These are phyloP conservation scores for Tenrec ecaudatus DNA, from an alignment of 2,113 vertebrate genomes.

Conservation along the genomic window DNA sequence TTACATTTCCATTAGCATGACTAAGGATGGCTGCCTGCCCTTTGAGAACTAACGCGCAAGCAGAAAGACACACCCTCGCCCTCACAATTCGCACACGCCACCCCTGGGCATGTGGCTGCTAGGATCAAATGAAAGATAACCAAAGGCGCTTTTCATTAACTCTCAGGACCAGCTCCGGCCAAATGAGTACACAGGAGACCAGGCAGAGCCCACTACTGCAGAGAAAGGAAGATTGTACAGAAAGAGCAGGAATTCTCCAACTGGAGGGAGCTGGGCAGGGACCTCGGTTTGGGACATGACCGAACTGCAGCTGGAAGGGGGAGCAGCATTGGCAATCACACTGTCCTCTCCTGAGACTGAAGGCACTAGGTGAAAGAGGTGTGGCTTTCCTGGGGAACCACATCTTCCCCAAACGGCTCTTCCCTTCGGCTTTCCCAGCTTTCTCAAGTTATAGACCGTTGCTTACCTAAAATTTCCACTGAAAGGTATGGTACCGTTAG, in stretches of 20 bases:
- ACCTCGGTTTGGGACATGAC: not conserved
- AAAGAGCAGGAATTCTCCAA: not conserved
- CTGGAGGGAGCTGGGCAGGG: not conserved
- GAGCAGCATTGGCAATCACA: not conserved
- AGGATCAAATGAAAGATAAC: slow-evolving; percentile 66
- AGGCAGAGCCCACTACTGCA: not conserved
- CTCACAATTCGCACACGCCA: slow-evolving; percentile 56
- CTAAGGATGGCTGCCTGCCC: slow-evolving; percentile 59
- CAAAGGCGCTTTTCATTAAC: slow-evolving; percentile 70
- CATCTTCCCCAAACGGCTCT: not conserved
- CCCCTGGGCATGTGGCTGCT: slow-evolving; percentile 48
- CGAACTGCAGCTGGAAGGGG: not conserved
- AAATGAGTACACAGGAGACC: slow-evolving; percentile 13
- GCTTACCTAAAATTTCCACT: not conserved
- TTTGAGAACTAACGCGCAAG: slow-evolving; percentile 67
- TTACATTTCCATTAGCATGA: slow-evolving; percentile 63
- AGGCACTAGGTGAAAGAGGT: not conserved
- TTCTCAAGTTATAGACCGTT: slow-evolving; percentile 7
- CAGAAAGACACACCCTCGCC: slow-evolving; percentile 46
- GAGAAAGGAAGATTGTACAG: not conserved
- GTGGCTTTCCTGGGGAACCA: not conserved
- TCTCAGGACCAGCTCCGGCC: slow-evolving; percentile 51
- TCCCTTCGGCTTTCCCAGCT: not conserved
- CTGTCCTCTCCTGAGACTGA: not conserved
- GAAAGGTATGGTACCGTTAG: not conserved